These are phyloP conservation scores for Enhydra lutris DNA, from an alignment of 2,113 vertebrate species.

Conservation along the genomic window DNA sequence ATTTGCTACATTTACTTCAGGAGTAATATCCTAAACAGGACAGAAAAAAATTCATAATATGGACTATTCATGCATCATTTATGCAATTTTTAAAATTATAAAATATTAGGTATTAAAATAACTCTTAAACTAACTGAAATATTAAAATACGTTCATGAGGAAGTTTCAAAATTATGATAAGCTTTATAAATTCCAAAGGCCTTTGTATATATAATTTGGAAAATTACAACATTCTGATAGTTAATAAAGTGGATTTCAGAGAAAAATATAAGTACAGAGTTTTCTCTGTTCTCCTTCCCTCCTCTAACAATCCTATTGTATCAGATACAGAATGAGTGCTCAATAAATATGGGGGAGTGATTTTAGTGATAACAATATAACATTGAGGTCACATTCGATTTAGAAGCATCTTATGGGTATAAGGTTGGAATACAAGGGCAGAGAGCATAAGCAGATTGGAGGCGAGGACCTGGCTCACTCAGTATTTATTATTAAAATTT, in stretches of 20 bases:
- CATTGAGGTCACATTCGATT: not conserved
- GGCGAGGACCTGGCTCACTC: not conserved
- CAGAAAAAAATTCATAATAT: not conserved
- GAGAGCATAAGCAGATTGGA: not conserved
- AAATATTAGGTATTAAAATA: not conserved
- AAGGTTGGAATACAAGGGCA: not conserved
- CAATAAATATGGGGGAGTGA: not conserved
- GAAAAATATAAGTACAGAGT: not conserved
- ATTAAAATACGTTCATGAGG: not conserved
- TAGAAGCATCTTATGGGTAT: not conserved
- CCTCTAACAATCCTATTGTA: not conserved
- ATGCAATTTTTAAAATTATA: not conserved
- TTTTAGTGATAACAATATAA: not conserved
- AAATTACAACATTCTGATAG: not conserved
- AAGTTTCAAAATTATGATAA: not conserved
- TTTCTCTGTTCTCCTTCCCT: not conserved
- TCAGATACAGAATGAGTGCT: not conserved
- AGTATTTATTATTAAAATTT: not conserved
- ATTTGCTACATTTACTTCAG: not conserved
- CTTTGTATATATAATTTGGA: not conserved
- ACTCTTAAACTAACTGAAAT: conserved; percentile 7
- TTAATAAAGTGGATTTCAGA: conserved; percentile 10
- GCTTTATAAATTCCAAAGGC: not conserved
- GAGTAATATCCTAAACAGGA: not conserved
- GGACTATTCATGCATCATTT: not conserved